A percentile compares a stretch with the other conserved stretches of the same genome.
Evolutionary conservation across 2,113 vertebrate genomes (phyloP).

Genomic region (Nestor notabilis): DNA sequence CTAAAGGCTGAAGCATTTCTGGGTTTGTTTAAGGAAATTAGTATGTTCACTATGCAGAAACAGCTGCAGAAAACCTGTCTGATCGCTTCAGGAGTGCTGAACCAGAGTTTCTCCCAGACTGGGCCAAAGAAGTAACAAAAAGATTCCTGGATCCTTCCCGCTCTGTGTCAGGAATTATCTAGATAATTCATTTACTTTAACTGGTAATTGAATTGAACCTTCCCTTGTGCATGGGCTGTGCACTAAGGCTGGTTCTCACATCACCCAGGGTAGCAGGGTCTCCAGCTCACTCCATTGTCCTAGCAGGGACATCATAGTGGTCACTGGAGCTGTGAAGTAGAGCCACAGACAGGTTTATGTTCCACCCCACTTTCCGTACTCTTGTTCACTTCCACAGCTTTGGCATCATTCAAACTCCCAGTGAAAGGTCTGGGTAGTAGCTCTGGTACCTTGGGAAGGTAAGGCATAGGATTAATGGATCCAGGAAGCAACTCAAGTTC

Average conservation of each 20-base stretch:
- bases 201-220: neutral
- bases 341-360: neutral
- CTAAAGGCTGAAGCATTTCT: neutral
- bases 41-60: neutral
- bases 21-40: neutral
- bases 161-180: neutral
- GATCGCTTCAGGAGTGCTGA: neutral
- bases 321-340: neutral
- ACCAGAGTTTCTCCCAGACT: neutral
- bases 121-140: neutral
- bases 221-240: neutral
- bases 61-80: neutral
- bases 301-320: neutral
- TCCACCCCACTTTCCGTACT: neutral
- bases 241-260: neutral
- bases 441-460: accelerated
- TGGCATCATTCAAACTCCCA: accelerated
- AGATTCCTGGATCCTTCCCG: neutral
- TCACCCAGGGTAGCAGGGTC: neutral
- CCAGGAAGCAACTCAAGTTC: neutral
- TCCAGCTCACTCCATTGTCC: neutral
- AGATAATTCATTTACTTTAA: neutral
- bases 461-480: neutral
- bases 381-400: neutral
- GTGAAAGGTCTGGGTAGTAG: neutral